Evolutionary conservation across 2,888 invertebrate species (phyloP), one percentile per base, ranked within the genome.

Genomic region (Eulithis testata): DNA sequence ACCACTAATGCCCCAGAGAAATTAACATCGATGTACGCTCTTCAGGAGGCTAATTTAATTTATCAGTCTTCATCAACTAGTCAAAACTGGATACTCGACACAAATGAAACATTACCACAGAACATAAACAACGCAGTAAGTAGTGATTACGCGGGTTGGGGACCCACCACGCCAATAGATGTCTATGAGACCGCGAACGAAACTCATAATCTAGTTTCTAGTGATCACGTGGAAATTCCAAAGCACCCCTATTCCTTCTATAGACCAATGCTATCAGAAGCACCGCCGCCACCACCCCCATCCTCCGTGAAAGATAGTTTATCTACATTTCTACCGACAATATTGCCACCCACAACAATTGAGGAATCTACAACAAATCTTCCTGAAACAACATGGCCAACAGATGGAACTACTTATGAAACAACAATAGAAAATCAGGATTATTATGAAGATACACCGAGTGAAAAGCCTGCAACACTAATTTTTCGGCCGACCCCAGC

Each of bases 11-110:
- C 72, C 40, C 83, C 79, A 56, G 82, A 79, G 66, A 77, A 78
- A 68, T 69, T 83, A 8, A 82, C 87, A 52, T 88, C 92, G 9
- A 89, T 94, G 2, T 95, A 88, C 67, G 85, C 94, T 44, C 83
- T 95, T 8, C 94, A 95, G 81, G 94, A 95, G 80, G 92, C 95
- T 2, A 95, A 95, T 80, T 86, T 95, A 63, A 93, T 95, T 60
- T 95, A 95, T 75, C 95, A 95, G 72, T 94, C 95, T 9, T 95
- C 94, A 49, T 94, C 94, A 49, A 84, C 90, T 4, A 90, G 82
- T 70, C 88, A 93, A 62, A 93, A 93, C 65, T 94, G 94, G 93
- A 82, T 87, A 64, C 76, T 79, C 7, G 77, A 84, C 60, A 70
- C 72, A 40, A 89, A 88, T 76, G 79, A 87, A 65, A 88, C 89